phyloP scores from a whole-genome alignment of 2,888 invertebrate species.

The Encarsia formosa region DNA sequence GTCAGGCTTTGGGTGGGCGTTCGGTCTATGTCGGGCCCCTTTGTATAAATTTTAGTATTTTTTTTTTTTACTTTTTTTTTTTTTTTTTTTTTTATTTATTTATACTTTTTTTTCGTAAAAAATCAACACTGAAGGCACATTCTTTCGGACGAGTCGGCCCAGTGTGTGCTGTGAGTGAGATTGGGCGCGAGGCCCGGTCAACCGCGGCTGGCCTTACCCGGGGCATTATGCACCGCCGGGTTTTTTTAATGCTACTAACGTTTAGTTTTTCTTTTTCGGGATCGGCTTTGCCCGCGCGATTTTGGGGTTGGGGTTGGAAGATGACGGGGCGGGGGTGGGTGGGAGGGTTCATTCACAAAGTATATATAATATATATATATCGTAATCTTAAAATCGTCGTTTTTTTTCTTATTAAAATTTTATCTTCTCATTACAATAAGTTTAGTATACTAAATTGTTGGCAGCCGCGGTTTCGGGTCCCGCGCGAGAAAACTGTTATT shows the following conservation, averaged over 20 bases:
- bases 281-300: conserved; percentile 32
- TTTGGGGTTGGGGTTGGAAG: conserved; percentile 16
- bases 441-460: conserved; percentile 32
- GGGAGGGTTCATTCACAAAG: conserved; percentile 21
- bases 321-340: conserved; percentile 18
- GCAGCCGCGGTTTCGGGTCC: conserved; percentile 47
- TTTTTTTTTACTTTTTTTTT: conserved; percentile 48
- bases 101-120: conserved; percentile 66
- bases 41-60: conserved; percentile 71
- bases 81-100: conserved; percentile 58
- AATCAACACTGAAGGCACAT: conserved; percentile 92
- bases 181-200: conserved; percentile 52
- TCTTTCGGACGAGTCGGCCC: conserved; percentile 92
- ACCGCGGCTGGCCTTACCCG: conserved; percentile 39
- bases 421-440: conserved; percentile 10
- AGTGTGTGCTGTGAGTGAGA: conserved; percentile 69
- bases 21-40: conserved; percentile 86
- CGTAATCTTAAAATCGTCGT: conserved; percentile 24
- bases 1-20: conserved; percentile 64
- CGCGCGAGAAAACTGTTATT: conserved; percentile 51
- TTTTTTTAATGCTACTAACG: conserved; percentile 7
- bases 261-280: conserved; percentile 28
- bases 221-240: conserved; percentile 47
- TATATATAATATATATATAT: conserved; percentile 31
- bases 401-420: conserved; percentile 14